Evolutionary conservation across 2,113 vertebrate genomes (phyloP), one percentile per base, ranked within the genome.

Genomic region (Sturnira hondurensis): DNA sequence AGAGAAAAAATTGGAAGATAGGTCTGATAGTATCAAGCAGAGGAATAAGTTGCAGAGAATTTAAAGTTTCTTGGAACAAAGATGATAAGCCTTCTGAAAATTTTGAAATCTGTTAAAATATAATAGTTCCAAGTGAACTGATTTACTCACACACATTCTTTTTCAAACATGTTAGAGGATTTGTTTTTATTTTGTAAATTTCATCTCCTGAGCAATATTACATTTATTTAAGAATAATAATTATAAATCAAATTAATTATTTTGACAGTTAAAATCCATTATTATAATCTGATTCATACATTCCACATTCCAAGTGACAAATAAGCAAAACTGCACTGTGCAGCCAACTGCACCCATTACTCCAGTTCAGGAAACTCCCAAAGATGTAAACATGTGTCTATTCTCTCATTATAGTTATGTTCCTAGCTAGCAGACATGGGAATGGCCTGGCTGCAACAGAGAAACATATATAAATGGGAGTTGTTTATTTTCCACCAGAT

Each of bases 51-150:
- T 74, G 38, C 65, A 77, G 36, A 89, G 3, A 89, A 91, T 81
- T 82, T 67, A 63, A 86, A 33, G 6, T 50, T 58, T 90, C 36
- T 58, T 63, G 15, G 73, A 89, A 77, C 26, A 54, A 74, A 36
- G 38, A 76, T 56, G n/a, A 56, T 90, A 70, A 24, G 11, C 86
- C 33, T 70, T 31, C 52, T 89, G 10, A 83, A 93, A 63, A 61
- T 28, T n/a, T 82, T 82, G 80, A 31, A 96, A 61, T 22, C 63
- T 94, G 91, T 73, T 85, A 92, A 95, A 68, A 91, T 88, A 88
- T 58, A 94, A 86, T 71, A 89, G 54, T 43, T 91, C 36, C 47
- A 89, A 86, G 87, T 89, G 45, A 96, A 94, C 19, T 56, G 4
- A 68, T 52, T 16, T 43, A 63, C 24, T 93, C 78, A 41, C 83